Percentiles rank a stretch among this genome's conserved stretches.
phyloP scores from a whole-genome alignment of 1,140 invertebrate species.

The Drosophila parvula region DNA sequence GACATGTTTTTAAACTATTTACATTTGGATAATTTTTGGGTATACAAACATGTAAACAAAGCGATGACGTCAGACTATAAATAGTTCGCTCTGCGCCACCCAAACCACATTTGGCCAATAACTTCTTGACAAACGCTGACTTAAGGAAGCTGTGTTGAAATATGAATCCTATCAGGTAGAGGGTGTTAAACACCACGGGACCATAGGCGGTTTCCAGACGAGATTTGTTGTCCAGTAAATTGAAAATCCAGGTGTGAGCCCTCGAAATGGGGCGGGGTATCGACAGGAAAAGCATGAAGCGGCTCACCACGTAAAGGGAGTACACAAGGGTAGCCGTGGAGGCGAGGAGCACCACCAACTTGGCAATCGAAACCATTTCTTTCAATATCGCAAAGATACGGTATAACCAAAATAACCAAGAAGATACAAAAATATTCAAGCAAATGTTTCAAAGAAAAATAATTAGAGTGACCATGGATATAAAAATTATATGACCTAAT shows the following conservation, averaged over 20 bases:
- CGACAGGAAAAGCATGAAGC: slow-evolving; percentile 75
- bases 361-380: slow-evolving; percentile 61
- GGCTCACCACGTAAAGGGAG: slow-evolving; percentile 75
- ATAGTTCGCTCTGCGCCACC: slow-evolving; percentile 85
- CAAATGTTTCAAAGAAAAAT: not conserved
- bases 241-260: slow-evolving; percentile 77
- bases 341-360: slow-evolving; percentile 56
- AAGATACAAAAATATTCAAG: not conserved
- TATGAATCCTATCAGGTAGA: slow-evolving; percentile 85
- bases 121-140: slow-evolving; percentile 82
- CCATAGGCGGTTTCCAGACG: slow-evolving; percentile 76
- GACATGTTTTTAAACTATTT: slow-evolving; percentile 11
- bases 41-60: slow-evolving; percentile 79
- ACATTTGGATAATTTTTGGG: not conserved
- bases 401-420: not conserved
- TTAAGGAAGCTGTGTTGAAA: slow-evolving; percentile 85
- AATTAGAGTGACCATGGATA: not conserved
- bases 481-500: not conserved
- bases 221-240: slow-evolving; percentile 77
- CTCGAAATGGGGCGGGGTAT: slow-evolving; percentile 56
- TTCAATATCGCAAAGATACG: not conserved
- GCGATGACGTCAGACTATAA: slow-evolving; percentile 85
- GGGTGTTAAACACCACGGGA: slow-evolving; percentile 83
- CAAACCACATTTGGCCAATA: slow-evolving; percentile 79
- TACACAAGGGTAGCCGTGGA: slow-evolving; percentile 65